phyloP scores from a whole-genome alignment of 2,797 vertebrate genomes.

The Neosalanx taihuensis region DNA sequence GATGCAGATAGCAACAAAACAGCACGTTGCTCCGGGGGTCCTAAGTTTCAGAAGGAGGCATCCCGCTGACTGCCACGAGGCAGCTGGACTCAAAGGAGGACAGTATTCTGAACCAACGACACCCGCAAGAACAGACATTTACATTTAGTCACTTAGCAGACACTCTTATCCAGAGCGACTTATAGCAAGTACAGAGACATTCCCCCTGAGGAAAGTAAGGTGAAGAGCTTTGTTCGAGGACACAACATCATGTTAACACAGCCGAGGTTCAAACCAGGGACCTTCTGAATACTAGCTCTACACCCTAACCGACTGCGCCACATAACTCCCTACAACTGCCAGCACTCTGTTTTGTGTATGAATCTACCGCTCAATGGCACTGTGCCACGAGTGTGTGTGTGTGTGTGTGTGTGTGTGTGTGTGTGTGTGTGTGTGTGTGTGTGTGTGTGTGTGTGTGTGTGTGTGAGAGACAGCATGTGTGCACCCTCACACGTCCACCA shows the following conservation, averaged over 20 bases:
- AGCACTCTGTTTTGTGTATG: neutral
- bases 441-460: neutral
- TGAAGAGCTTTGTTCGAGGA: no score
- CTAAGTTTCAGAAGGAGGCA: neutral
- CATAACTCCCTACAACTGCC: neutral
- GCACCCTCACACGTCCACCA: slow-evolving; percentile 45
- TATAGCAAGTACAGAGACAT: no score
- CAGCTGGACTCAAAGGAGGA: neutral
- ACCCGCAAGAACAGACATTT: neutral
- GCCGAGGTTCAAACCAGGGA: no score
- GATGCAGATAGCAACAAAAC: neutral
- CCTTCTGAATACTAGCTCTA: no score
- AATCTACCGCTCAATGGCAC: neutral
- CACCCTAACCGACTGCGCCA: no score
- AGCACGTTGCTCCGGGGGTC: neutral
- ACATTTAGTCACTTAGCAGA: neutral
- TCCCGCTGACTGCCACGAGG: neutral
- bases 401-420: slow-evolving; percentile 1
- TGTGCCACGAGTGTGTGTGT: neutral
- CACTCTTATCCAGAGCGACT: no score
- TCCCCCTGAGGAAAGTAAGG: no score
- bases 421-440: neutral
- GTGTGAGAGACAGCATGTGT: neutral
- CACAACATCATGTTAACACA: no score
- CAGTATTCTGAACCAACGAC: neutral